Evolutionary conservation across 2,113 vertebrate species (phyloP).

Genomic region (Pedionomus torquatus): DNA sequence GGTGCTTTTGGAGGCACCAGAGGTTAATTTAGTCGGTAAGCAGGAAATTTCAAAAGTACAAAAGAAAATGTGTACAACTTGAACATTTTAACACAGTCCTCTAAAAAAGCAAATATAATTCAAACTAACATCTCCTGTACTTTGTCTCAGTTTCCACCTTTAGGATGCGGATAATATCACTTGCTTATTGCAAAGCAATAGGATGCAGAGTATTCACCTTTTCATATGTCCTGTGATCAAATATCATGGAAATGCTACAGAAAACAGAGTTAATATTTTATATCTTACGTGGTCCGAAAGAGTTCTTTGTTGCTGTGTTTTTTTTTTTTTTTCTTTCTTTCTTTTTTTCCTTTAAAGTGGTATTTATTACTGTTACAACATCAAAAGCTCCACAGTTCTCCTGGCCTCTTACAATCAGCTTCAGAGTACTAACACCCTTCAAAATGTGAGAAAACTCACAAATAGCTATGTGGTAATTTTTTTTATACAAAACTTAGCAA

Average conservation of each 20-base stretch:
- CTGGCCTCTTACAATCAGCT: not conserved
- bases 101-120: not conserved
- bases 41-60: not conserved
- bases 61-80: accelerated
- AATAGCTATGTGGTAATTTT: not conserved
- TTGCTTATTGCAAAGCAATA: not conserved
- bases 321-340: no score
- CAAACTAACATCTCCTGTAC: not conserved
- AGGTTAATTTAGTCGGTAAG: not conserved
- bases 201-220: not conserved
- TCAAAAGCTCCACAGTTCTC: not conserved
- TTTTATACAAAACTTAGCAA: not conserved
- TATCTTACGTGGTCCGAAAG: accelerated
- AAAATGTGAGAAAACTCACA: not conserved
- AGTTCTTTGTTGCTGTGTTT: accelerated
- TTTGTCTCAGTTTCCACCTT: not conserved
- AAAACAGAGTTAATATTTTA: not conserved
- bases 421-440: not conserved
- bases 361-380: not conserved
- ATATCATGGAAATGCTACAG: not conserved
- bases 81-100: not conserved
- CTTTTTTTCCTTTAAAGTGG: not conserved
- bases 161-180: not conserved
- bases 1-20: not conserved
- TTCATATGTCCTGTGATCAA: not conserved